These are phyloP conservation scores for Galbula dea DNA, from an alignment of 2,113 vertebrate genomes.

Conservation along the genomic window DNA sequence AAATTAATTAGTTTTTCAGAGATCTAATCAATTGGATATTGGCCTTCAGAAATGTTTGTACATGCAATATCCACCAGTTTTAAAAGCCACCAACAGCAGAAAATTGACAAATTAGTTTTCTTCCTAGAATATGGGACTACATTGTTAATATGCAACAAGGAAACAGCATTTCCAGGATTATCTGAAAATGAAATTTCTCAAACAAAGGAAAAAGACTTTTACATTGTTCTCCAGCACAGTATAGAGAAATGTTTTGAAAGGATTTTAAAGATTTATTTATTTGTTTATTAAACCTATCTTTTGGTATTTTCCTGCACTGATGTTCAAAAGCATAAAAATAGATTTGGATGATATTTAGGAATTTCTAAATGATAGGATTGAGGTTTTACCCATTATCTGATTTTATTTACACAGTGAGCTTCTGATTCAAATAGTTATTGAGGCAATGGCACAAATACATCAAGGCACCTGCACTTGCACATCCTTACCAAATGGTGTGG, in stretches of 20 bases:
- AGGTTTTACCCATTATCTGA: neutral
- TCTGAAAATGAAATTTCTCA: neutral
- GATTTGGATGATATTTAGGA: neutral
- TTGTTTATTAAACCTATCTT: neutral
- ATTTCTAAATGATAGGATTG: neutral
- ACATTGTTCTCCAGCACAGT: neutral
- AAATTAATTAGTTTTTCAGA: slow-evolving; percentile 48
- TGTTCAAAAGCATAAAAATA: neutral
- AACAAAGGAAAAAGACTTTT: neutral
- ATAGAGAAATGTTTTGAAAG: neutral
- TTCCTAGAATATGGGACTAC: neutral
- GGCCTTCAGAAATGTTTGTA: slow-evolving; percentile 24
- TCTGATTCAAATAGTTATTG: neutral
- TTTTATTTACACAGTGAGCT: neutral
- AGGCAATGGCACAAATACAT: neutral
- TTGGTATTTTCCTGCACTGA: neutral
- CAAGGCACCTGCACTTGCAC: fast-evolving
- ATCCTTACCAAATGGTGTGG: neutral
- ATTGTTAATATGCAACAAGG: neutral
- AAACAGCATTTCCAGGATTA: neutral
- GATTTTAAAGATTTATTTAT: neutral
- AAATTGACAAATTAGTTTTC: neutral
- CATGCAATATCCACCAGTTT: neutral
- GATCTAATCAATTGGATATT: slow-evolving; percentile 30
- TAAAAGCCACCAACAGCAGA: neutral